Conservation (phyloP, 2,888 invertebrate genomes). For the Chymomyza amoena region DNA sequence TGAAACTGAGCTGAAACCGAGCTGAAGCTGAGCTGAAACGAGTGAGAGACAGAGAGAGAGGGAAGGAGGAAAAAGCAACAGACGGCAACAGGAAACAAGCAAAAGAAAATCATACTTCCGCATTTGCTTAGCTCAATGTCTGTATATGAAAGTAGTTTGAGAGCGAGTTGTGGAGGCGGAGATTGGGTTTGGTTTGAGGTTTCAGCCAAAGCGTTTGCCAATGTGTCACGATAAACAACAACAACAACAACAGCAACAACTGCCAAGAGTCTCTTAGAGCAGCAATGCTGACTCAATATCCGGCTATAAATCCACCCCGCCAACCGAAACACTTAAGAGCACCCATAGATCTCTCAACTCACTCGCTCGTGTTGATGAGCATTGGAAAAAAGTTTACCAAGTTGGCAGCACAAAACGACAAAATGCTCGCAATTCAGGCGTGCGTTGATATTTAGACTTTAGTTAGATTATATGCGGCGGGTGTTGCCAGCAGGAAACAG, state of each 20-base stretch:
- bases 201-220: not conserved
- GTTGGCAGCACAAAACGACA: not conserved
- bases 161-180: no score
- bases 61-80: not conserved
- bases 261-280: not conserved
- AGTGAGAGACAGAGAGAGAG: no score
- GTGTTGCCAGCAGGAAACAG: not conserved
- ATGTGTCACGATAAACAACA: constrained; percentile 2
- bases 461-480: not conserved
- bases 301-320: not conserved
- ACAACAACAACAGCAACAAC: no score
- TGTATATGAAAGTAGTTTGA: not conserved
- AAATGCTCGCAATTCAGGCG: constrained; percentile 1
- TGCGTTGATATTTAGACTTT: constrained; percentile 1
- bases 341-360: no score
- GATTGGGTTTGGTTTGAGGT: not conserved
- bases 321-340: not conserved
- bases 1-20: not conserved
- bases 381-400: not conserved
- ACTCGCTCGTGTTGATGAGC: not conserved
- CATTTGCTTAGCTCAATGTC: not conserved
- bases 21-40: not conserved
- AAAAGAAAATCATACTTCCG: constrained; percentile 3
- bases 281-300: constrained; percentile 1
- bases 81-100: not conserved